A percentile compares a stretch with the other conserved stretches of the same genome.
Evolutionary conservation across 2,113 vertebrate species (phyloP).

Genomic region (Nicator chloris): DNA sequence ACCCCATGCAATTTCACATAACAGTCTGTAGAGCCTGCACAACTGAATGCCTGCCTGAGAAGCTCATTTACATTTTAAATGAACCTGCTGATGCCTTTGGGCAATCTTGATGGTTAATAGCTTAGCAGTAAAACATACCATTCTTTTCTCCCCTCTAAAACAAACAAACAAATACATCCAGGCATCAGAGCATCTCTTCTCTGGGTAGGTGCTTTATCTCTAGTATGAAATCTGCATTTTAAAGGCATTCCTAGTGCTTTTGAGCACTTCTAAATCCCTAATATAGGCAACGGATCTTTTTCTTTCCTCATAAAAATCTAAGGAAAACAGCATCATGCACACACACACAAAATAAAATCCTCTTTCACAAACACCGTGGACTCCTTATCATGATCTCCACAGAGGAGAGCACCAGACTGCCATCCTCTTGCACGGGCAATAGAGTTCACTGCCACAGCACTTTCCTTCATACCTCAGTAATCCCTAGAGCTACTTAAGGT

Average conservation of each 20-base stretch:
- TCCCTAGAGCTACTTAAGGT: conserved; percentile 5
- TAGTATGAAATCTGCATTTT: conserved; percentile 24
- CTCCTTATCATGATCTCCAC: background rate
- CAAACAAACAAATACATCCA: conserved; percentile 52
- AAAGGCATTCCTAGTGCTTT: background rate
- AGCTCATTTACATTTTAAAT: conserved; percentile 70
- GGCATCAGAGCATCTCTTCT: conserved; percentile 12
- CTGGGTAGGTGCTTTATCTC: conserved; percentile 18
- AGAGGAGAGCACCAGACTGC: background rate
- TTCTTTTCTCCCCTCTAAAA: conserved; percentile 21
- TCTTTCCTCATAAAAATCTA: background rate
- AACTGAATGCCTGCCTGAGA: background rate
- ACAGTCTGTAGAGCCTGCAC: conserved; percentile 20
- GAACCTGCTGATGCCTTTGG: conserved; percentile 56
- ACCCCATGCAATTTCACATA: conserved; percentile 41
- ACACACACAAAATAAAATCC: background rate
- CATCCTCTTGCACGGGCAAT: background rate
- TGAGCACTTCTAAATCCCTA: background rate
- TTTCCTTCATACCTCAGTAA: conserved; percentile 17
- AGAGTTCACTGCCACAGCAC: background rate
- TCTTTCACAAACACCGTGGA: background rate
- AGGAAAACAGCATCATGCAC: background rate
- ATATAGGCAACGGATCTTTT: background rate
- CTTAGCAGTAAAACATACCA: conserved; percentile 49
- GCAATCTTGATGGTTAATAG: conserved; percentile 47